Base-by-base conservation (phyloP, 2,888 invertebrate genomes). In the Phrixothrix hirtus region DNA sequence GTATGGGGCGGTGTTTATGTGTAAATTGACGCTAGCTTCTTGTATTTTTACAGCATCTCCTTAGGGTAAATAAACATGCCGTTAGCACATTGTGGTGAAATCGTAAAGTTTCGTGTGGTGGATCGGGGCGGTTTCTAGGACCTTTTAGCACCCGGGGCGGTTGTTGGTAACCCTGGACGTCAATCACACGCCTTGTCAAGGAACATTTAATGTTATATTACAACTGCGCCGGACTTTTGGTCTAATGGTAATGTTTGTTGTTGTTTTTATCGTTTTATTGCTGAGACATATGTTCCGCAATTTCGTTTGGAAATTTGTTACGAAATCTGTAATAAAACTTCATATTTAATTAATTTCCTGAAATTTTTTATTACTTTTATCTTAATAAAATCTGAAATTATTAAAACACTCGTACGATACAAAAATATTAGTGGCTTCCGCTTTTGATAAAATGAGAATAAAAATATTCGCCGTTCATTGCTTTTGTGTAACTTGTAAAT, bases 211-310 rank as follows among this genome's bases (percentile, higher is more conserved):
- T 43, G 50, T 47, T 55, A 55, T 57, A 55, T 57, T 55, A 51
- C 51, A 49, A 45, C 50, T 47, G 42, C 50, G 49, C 50, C 35
- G 50, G 54, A 55, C 57, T 57, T 51, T 44, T 45, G 54, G 55
- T 47, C 48, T 62, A 59, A 60, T 59, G 60, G 57, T 60, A 60
- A 60, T 62, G 62, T 55, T 55, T 59, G 58, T 62, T 62, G 60
- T 60, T 62, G 59, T 60, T 62, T 58, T 61, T 57, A 58, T 58
- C 58, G 60, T 60, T 61, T 61, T 61, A 61, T 61, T 60, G 58
- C 38, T 21, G 35, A 44, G 42, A 60, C 62, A 60, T 48, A 51
- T 60, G 62, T 44, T 34, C 27, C 26, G 21, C 34, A 38, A 44
- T 25, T 21, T 21, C 21, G 21, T 21, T 21, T n/a, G 21, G 4